A percentile compares a stretch with the other conserved stretches of the same genome.
phyloP scores from a whole-genome alignment of 2,113 vertebrate species.

The Corythaixoides concolor region DNA sequence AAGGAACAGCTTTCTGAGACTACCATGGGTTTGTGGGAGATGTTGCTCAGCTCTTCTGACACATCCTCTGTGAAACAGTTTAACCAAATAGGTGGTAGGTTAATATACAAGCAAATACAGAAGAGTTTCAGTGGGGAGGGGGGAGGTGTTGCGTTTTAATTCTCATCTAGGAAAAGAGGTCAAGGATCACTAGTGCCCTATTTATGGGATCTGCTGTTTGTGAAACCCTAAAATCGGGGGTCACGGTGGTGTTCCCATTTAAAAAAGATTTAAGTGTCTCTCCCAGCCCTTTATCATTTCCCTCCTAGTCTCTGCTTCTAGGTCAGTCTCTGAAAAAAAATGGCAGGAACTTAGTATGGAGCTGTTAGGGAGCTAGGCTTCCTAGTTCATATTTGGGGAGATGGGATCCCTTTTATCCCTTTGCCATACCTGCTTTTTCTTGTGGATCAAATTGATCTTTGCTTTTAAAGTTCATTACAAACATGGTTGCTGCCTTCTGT shows the following conservation, averaged over 20 bases:
- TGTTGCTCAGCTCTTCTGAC: neutral
- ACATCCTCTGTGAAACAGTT: neutral
- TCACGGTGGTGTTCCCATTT: neutral
- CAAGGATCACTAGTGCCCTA: neutral
- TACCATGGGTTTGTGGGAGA: neutral
- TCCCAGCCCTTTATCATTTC: neutral
- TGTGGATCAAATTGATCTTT: neutral
- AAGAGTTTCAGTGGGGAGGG: neutral
- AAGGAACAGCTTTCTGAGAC: neutral
- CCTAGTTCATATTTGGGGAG: neutral
- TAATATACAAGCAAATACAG: neutral
- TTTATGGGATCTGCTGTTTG: neutral
- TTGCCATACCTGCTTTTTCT: neutral
- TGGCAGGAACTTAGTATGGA: neutral
- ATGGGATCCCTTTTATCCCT: neutral
- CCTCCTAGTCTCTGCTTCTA: neutral
- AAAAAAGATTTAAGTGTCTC: neutral
- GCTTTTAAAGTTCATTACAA: neutral
- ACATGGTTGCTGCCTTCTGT: neutral
- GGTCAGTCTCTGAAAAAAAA: neutral
- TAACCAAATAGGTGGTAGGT: neutral
- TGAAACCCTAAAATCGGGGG: neutral
- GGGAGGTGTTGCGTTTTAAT: neutral
- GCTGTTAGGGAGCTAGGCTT: neutral
- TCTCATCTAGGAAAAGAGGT: neutral